A percentile compares a stretch with the other conserved stretches of the same genome.
Conservation (phyloP, 2,888 invertebrate species). For the Lasioglossum malachurum region DNA sequence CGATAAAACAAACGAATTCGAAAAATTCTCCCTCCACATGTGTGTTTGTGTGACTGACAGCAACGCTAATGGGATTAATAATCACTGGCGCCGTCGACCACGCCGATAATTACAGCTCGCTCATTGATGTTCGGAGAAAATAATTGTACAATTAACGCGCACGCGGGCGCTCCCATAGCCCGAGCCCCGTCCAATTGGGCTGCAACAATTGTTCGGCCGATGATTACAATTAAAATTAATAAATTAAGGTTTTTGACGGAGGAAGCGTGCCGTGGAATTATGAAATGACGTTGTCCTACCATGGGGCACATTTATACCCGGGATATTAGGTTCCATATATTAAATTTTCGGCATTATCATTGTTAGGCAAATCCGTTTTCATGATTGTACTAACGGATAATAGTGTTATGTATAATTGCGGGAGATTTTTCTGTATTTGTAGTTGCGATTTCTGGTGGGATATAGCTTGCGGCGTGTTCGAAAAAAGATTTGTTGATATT, state of each 20-base stretch:
- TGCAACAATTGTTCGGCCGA: background rate
- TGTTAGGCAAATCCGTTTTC: background rate
- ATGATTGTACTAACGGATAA: background rate
- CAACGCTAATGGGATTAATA: background rate
- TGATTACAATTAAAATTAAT: background rate
- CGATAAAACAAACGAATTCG: constrained; percentile 21
- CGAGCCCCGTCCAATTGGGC: background rate
- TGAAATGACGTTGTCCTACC: background rate
- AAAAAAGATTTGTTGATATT: background rate
- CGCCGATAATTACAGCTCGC: background rate
- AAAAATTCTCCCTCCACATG: background rate
- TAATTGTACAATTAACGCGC: background rate
- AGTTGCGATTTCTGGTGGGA: background rate
- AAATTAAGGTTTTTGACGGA: background rate
- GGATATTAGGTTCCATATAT: background rate
- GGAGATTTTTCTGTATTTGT: background rate
- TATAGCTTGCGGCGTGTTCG: background rate
- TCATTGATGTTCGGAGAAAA: background rate
- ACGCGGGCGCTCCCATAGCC: background rate
- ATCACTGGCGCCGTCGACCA: background rate
- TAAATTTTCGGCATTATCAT: background rate
- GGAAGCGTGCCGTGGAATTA: background rate
- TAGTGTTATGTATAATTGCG: background rate
- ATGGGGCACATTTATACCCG: background rate
- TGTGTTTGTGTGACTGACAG: background rate